phyloP scores from a whole-genome alignment of 2,113 vertebrate species.

The Picathartes gymnocephalus region DNA sequence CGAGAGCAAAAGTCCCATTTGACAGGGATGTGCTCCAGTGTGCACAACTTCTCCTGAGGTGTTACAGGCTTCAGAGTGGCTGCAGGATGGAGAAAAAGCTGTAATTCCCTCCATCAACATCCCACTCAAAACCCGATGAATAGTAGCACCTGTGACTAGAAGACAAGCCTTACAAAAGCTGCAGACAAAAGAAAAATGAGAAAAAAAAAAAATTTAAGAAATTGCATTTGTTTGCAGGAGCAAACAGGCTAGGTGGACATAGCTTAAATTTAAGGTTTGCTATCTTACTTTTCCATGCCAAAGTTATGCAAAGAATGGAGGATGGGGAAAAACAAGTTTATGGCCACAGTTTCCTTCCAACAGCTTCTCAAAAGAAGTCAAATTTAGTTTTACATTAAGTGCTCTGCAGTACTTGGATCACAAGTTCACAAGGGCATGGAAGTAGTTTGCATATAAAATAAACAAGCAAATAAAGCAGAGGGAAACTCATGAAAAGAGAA shows the following conservation, averaged over 20 bases:
- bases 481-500: neutral
- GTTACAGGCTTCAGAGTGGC: neutral
- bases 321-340: neutral
- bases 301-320: neutral
- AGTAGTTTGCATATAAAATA: neutral
- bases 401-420: neutral
- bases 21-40: neutral
- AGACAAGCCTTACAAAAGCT: neutral
- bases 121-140: neutral
- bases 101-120: neutral
- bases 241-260: neutral
- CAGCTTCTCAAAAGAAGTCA: neutral
- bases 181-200: neutral
- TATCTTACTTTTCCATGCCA: neutral
- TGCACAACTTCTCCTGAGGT: neutral
- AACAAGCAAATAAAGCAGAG: neutral
- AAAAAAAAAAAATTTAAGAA: neutral
- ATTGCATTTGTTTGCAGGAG: neutral
- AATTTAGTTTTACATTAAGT: neutral
- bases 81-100: neutral
- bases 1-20: rapidly evolving
- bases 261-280: neutral
- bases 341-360: neutral
- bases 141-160: neutral
- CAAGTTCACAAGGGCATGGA: slow-evolving; percentile 11